Conservation (phyloP, 2,797 vertebrate genomes). For the Myotis myotis region DNA sequence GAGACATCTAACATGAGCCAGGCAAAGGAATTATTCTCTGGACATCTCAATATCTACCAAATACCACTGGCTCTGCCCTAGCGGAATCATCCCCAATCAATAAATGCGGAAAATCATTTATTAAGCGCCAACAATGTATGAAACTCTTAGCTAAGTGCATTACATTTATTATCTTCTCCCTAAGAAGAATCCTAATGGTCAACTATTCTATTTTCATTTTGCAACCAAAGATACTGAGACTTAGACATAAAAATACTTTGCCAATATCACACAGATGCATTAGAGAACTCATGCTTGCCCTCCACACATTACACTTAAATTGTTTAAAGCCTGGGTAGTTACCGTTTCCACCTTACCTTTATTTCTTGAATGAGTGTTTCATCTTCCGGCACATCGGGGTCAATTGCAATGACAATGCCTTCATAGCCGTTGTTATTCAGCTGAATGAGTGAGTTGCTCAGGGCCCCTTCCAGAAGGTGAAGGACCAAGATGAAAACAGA, state of each 20-base stretch:
- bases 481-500: slow-evolving; percentile 70
- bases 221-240: not conserved
- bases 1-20: not conserved
- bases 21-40: not conserved
- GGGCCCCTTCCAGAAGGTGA: slow-evolving; percentile 46
- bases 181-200: not conserved
- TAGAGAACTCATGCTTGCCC: not conserved
- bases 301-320: not conserved
- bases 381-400: slow-evolving; percentile 79
- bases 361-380: slow-evolving; percentile 75
- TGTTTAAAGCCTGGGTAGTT: not conserved
- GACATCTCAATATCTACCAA: not conserved
- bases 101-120: not conserved
- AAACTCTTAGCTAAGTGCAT: not conserved
- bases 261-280: not conserved
- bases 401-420: slow-evolving; percentile 82
- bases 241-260: not conserved
- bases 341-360: slow-evolving; percentile 74
- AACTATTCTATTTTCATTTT: slow-evolving; percentile 1
- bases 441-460: slow-evolving; percentile 74
- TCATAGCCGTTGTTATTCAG: slow-evolving; percentile 83
- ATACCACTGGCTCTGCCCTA: not conserved
- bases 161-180: not conserved
- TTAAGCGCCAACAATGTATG: not conserved
- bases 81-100: not conserved